Percentiles rank a stretch among this genome's conserved stretches.
Evolutionary conservation across 2,888 invertebrate genomes (phyloP).

Genomic region (Sminthurides aquaticus): DNA sequence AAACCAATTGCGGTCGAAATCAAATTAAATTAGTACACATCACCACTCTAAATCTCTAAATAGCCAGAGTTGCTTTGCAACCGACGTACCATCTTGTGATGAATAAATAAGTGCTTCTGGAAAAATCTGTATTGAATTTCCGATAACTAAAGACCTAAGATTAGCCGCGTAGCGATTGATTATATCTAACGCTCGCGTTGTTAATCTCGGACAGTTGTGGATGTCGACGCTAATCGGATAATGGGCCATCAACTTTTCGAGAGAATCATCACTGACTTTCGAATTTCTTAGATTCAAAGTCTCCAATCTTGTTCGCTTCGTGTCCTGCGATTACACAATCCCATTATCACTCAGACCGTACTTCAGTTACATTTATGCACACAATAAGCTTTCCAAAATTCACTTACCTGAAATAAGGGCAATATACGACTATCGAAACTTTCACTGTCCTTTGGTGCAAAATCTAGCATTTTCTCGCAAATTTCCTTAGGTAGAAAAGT

Average conservation of each 20-base stretch:
- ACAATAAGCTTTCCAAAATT: not conserved
- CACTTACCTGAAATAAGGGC: constrained; percentile 29
- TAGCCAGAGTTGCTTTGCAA: too few relatives aligned
- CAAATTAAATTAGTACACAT: too few relatives aligned
- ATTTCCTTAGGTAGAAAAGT: constrained; percentile 63
- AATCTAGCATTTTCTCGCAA: constrained; percentile 60
- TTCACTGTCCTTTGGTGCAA: constrained; percentile 40
- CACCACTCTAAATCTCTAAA: too few relatives aligned
- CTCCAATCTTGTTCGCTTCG: constrained; percentile 60
- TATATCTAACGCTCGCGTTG: constrained; percentile 57
- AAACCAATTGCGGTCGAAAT: too few relatives aligned
- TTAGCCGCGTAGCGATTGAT: constrained; percentile 64
- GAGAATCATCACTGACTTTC: constrained; percentile 62
- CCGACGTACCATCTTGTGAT: constrained; percentile 13
- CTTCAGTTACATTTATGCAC: too few relatives aligned
- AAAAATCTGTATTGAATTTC: constrained; percentile 58
- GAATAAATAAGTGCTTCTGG: constrained; percentile 45
- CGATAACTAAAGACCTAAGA: constrained; percentile 63
- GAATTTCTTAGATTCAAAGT: constrained; percentile 64
- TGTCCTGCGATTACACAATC: constrained; percentile 63
- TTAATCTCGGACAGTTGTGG: constrained; percentile 63
- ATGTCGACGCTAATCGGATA: constrained; percentile 66
- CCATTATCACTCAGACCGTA: constrained; percentile 35
- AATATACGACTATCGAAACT: constrained; percentile 21
- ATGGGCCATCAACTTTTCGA: constrained; percentile 65